Evolutionary conservation across 1,140 invertebrate genomes (phyloP).

Genomic region (Yoshiicerus persimilis): DNA sequence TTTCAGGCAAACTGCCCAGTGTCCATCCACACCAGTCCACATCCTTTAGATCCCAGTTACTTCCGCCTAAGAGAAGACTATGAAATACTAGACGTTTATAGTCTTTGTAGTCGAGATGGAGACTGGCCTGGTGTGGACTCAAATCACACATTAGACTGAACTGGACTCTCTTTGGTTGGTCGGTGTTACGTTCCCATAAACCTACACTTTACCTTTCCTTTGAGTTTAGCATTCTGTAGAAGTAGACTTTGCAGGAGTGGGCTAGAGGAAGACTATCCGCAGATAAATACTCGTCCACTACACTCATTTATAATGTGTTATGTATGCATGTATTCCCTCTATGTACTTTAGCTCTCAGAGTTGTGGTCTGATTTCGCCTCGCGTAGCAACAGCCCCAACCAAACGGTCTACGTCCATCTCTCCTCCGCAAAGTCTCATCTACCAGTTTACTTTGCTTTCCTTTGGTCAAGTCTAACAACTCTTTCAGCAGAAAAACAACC

Average conservation of each 20-base stretch:
- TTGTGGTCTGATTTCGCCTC: not conserved
- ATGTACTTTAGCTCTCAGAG: conserved; percentile 9
- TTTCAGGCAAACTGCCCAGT: not conserved
- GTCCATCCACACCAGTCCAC: not conserved
- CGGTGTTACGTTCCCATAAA: not conserved
- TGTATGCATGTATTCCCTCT: conserved; percentile 12
- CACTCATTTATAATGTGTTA: conserved; percentile 6
- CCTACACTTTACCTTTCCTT: not conserved
- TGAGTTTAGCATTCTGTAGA: not conserved
- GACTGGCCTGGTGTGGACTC: not conserved
- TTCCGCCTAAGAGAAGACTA: conserved; percentile 20
- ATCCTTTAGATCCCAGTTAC: not conserved
- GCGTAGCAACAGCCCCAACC: not conserved
- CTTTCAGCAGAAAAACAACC: not conserved
- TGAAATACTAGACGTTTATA: not conserved
- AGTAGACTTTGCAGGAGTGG: not conserved
- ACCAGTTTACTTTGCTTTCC: not conserved
- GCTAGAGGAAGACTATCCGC: not conserved
- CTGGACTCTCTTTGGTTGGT: not conserved
- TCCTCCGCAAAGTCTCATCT: not conserved
- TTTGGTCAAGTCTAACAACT: not conserved
- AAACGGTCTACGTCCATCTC: not conserved
- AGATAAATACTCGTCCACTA: not conserved
- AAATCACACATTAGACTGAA: not conserved
- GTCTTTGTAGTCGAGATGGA: not conserved